Conservation (phyloP, 2,797 vertebrate species). For the Emydoidea blandingii region DNA sequence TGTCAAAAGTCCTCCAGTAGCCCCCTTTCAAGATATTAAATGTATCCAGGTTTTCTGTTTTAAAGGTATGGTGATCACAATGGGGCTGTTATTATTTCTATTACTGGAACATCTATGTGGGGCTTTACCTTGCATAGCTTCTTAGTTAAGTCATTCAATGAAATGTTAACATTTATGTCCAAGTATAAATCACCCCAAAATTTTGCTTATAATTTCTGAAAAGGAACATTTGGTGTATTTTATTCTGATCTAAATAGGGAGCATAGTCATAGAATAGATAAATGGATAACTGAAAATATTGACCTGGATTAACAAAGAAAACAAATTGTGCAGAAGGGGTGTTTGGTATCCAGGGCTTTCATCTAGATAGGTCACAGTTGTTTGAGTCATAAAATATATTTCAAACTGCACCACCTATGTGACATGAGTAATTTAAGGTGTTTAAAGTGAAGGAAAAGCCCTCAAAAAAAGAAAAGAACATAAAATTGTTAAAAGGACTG, state of each 20-base stretch:
- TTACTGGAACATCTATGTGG: neutral
- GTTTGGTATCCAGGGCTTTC: neutral
- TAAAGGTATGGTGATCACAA: neutral
- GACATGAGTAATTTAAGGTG: neutral
- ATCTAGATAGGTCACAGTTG: neutral
- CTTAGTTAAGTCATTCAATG: neutral
- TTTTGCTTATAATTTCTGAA: neutral
- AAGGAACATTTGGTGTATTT: neutral
- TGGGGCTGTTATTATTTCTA: neutral
- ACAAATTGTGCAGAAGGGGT: neutral
- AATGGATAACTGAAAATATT: constrained; percentile 11
- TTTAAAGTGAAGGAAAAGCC: constrained; percentile 9
- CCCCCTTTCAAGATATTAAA: neutral
- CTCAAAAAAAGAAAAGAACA: neutral
- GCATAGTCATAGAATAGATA: neutral
- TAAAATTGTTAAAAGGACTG: constrained; percentile 14
- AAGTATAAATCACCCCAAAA: neutral
- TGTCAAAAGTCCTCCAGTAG: neutral
- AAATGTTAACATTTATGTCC: constrained; percentile 18
- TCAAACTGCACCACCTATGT: neutral
- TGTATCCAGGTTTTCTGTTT: neutral
- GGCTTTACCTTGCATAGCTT: neutral
- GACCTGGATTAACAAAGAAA: neutral
- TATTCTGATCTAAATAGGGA: neutral
- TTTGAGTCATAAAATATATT: neutral